Evolutionary conservation across 1,140 invertebrate genomes (phyloP).

Genomic region (Rhagoletis pomonella): DNA sequence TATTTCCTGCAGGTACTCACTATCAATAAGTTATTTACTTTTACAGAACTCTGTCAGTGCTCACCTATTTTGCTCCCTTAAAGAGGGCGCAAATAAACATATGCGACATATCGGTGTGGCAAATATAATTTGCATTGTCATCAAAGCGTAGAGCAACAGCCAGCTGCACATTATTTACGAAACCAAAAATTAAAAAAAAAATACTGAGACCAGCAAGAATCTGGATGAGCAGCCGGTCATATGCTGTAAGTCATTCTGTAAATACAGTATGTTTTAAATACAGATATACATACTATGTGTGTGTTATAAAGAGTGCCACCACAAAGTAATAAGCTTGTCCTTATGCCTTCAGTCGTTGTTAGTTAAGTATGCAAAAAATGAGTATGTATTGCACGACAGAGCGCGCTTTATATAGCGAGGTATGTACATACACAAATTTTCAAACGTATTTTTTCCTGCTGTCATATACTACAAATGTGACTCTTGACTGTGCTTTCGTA

Average conservation of each 20-base stretch:
- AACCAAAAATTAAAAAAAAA: background rate
- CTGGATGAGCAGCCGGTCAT: background rate
- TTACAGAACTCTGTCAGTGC: background rate
- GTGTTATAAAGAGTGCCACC: too few species aligned
- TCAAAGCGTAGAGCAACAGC: conserved; percentile 1
- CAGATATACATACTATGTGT: background rate
- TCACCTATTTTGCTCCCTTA: background rate
- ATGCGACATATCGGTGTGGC: background rate
- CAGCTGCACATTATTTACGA: background rate
- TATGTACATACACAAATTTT: too few species aligned
- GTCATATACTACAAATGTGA: too few species aligned
- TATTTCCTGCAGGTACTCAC: background rate
- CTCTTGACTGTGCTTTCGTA: too few species aligned
- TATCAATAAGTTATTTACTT: background rate
- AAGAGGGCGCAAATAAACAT: background rate
- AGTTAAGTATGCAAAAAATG: too few species aligned
- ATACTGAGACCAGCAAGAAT: background rate
- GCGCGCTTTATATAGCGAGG: too few species aligned
- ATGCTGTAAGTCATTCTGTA: background rate
- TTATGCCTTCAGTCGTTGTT: background rate
- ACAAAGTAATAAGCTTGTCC: background rate
- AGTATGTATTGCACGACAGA: too few species aligned
- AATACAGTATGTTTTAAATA: background rate
- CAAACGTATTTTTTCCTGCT: too few species aligned
- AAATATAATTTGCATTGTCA: conserved; percentile 44